Base-by-base conservation (phyloP, 2,113 vertebrate species). In the Planiliza haematocheilus region DNA sequence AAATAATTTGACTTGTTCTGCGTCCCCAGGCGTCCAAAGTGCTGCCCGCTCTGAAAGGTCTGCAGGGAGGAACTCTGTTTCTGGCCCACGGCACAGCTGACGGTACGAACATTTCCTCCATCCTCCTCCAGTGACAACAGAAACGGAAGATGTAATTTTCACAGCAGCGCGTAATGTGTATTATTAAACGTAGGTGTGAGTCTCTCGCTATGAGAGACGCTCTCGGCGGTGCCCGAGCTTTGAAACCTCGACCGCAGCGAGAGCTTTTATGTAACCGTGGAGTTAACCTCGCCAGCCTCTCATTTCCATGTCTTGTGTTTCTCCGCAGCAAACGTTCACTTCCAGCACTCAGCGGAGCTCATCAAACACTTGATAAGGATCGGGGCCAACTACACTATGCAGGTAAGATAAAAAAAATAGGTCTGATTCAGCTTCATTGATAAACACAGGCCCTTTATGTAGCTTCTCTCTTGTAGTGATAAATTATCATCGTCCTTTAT, bases 331-430 rank as follows among this genome's bases (percentile, higher is more conserved):
- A 97, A 97, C 85, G 93, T 99, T 90, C 97, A 99, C 90, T 99
- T 99, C 85, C 96, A 98, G 79, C 97, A 99, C 88, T 96, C 97
- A 50, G 97, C 97, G 16, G 97, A 99, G 91, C 93, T 99, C 91
- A 97, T 99, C 90, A 97, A 96, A 83, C 96, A 95, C 78, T 89
- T 99, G 77, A 97, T 99, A 93, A 96, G 96, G 93, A 94, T 95
- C 20, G 96, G 95, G 59, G 95, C 96, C 85, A 99, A 99, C 93
- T 98, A 99, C 81, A 97, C 96, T 59, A 94, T 98, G 94, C 98
- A 99, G 98, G 97, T 97, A 82, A n/a, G n/a, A n/a, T n/a, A n/a
- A n/a, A n/a, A n/a, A n/a, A n/a, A n/a, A n/a, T n/a, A n/a, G n/a
- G n/a, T n/a, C n/a, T n/a, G n/a, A n/a, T n/a, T n/a, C n/a, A n/a